phyloP scores from a whole-genome alignment of 2,113 vertebrate species.

The Hemicordylus capensis region DNA sequence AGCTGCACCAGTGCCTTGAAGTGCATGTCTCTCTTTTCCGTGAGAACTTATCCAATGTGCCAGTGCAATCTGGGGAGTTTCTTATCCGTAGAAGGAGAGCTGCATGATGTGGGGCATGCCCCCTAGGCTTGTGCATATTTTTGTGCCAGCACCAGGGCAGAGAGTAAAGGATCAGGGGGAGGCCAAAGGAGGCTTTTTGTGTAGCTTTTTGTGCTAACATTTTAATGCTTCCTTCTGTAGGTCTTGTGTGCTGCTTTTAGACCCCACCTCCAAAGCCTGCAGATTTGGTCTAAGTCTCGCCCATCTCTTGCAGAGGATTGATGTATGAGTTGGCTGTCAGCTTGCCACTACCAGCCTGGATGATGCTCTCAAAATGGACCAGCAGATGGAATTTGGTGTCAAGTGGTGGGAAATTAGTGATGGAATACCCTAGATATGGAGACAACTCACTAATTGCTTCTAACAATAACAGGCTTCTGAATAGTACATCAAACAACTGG shows the following conservation, averaged over 20 bases:
- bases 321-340: neutral
- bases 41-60: neutral
- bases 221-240: neutral
- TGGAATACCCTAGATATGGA: neutral
- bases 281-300: neutral
- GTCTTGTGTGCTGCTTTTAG: neutral
- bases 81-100: neutral
- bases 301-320: neutral
- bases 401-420: neutral
- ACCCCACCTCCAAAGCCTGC: neutral
- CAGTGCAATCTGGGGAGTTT: neutral
- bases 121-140: neutral
- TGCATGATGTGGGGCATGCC: neutral
- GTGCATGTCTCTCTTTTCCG: neutral
- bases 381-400: neutral
- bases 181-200: too few relatives aligned
- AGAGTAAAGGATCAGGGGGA: neutral
- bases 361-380: neutral
- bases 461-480: neutral
- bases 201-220: neutral
- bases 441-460: neutral
- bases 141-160: fast-evolving
- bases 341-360: neutral
- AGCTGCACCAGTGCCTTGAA: neutral
- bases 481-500: too few relatives aligned